phyloP scores from a whole-genome alignment of 1,140 invertebrate genomes.

The Meloidogyne hapla region DNA sequence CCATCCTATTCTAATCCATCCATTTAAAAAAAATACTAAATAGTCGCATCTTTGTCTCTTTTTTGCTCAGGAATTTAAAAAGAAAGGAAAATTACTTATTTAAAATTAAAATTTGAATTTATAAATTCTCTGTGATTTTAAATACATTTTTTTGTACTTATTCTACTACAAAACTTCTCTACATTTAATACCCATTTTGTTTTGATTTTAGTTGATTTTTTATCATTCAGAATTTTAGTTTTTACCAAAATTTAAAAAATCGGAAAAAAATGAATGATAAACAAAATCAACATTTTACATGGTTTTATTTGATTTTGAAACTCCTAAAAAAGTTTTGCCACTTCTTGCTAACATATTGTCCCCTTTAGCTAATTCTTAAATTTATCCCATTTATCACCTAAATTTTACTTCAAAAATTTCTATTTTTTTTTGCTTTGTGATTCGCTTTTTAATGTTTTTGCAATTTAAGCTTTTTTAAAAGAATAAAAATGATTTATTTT shows the following conservation, averaged over 20 bases:
- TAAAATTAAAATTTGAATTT: background rate
- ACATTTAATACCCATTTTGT: too few relatives aligned
- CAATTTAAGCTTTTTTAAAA: background rate
- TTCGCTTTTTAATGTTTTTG: background rate
- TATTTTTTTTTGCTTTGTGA: background rate
- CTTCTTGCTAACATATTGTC: background rate
- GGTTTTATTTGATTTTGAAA: too few relatives aligned
- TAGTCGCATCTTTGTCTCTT: slow-evolving; percentile 1
- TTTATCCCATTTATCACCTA: too few relatives aligned
- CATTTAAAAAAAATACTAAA: background rate
- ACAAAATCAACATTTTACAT: too few relatives aligned
- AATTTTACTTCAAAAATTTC: too few relatives aligned
- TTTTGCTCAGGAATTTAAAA: slow-evolving; percentile 2
- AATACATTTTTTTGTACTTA: too few relatives aligned
- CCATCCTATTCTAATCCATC: background rate
- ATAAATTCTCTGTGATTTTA: background rate
- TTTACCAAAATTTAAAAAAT: too few relatives aligned
- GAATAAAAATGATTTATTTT: background rate
- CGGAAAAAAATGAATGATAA: too few relatives aligned
- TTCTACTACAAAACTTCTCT: too few relatives aligned
- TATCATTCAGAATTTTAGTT: too few relatives aligned
- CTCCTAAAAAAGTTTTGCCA: too few relatives aligned
- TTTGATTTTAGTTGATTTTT: too few relatives aligned
- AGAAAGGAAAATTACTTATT: background rate
- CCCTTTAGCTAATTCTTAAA: background rate